Percentiles rank a stretch among this genome's conserved stretches.
Evolutionary conservation across 2,113 vertebrate species (phyloP).

Genomic region (Mobula birostris): DNA sequence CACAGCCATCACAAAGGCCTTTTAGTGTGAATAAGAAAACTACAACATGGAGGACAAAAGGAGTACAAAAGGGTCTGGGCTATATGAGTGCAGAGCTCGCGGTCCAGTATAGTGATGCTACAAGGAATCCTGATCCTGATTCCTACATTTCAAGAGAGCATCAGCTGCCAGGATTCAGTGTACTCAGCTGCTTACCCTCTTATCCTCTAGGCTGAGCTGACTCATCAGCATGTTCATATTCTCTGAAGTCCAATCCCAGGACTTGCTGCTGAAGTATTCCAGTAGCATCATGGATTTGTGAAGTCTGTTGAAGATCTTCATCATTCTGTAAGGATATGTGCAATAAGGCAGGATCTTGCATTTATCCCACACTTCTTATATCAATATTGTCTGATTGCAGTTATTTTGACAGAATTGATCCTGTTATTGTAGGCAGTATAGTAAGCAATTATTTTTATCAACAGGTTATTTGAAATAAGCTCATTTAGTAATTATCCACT

Average conservation of each 20-base stretch:
- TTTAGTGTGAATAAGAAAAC: background rate
- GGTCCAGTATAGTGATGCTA: no score
- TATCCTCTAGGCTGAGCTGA: constrained; percentile 77
- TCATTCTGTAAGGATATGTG: constrained; percentile 64
- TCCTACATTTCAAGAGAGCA: background rate
- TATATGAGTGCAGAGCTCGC: background rate
- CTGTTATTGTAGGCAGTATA: background rate
- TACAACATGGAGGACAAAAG: background rate
- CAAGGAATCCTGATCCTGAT: background rate
- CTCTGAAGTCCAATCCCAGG: constrained; percentile 88
- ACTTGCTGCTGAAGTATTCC: constrained; percentile 82
- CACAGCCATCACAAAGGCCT: background rate
- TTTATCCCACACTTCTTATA: background rate
- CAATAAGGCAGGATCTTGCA: background rate
- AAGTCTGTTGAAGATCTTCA: constrained; percentile 79
- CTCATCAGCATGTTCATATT: constrained; percentile 83
- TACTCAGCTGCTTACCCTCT: constrained; percentile 60
- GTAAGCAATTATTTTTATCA: background rate
- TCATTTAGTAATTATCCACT: background rate
- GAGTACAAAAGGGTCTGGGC: no score
- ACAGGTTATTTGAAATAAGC: background rate
- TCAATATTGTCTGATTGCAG: no score
- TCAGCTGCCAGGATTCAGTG: background rate
- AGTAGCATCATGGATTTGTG: constrained; percentile 72
- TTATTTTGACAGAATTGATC: background rate